Percentiles rank a stretch among this genome's conserved stretches.
phyloP scores from a whole-genome alignment of 2,888 invertebrate species.

The Anaspis maculata region DNA sequence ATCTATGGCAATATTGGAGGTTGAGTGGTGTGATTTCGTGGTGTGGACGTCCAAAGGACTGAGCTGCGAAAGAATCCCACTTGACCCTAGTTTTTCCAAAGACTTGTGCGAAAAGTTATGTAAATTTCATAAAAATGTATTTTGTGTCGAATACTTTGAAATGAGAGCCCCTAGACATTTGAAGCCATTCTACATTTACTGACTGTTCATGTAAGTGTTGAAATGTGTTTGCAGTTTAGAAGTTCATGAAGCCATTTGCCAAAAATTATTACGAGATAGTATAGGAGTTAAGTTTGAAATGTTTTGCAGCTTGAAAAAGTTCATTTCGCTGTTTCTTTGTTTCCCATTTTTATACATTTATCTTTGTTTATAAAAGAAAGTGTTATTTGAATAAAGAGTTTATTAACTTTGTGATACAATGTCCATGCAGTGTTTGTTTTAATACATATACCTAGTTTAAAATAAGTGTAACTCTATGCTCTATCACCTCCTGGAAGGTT shows the following conservation, averaged over 20 bases:
- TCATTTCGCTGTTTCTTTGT: too few relatives aligned
- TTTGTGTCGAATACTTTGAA: constrained; percentile 9
- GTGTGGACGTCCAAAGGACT: constrained; percentile 6
- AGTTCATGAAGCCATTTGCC: neutral
- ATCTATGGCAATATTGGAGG: constrained; percentile 3
- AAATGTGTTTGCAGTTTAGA: neutral
- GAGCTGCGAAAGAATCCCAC: constrained; percentile 5
- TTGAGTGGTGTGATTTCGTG: constrained; percentile 7
- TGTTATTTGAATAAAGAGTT: too few relatives aligned
- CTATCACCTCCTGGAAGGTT: too few relatives aligned
- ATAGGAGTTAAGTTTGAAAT: neutral
- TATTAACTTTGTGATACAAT: too few relatives aligned
- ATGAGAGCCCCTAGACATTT: constrained; percentile 7
- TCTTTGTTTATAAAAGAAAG: too few relatives aligned
- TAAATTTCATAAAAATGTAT: constrained; percentile 2
- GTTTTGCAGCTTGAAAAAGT: too few relatives aligned
- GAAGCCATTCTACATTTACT: neutral
- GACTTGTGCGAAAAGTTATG: constrained; percentile 1
- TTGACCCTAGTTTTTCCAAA: constrained; percentile 7
- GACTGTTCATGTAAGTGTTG: neutral
- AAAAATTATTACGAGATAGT: neutral
- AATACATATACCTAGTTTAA: too few relatives aligned
- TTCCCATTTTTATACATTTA: too few relatives aligned
- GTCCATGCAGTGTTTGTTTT: too few relatives aligned
- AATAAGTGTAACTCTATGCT: too few relatives aligned